phyloP scores from a whole-genome alignment of 2,113 vertebrate genomes.

The Chrysemys picta region DNA sequence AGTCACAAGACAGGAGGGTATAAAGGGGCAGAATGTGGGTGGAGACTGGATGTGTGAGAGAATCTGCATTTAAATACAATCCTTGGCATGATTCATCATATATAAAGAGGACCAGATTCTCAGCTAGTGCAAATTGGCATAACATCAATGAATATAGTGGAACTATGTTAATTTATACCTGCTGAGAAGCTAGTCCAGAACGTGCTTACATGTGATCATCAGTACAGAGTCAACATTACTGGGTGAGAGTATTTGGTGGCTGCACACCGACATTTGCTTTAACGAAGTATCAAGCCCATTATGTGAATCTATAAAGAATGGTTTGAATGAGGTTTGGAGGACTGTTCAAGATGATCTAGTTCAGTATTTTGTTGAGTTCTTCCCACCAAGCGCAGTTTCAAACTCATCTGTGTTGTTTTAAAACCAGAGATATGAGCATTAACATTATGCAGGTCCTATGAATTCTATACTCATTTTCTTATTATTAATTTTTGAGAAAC shows the following conservation, averaged over 20 bases:
- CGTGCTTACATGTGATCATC: not conserved
- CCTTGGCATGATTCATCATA: not conserved
- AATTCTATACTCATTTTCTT: not conserved
- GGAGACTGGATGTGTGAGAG: not conserved
- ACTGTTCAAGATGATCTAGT: accelerated
- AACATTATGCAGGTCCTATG: not conserved
- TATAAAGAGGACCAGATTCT: not conserved
- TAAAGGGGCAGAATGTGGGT: not conserved
- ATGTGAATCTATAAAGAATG: not conserved
- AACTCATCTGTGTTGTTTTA: accelerated
- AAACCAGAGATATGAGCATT: not conserved
- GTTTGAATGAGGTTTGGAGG: not conserved
- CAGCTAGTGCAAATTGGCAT: not conserved
- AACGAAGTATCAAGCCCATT: not conserved
- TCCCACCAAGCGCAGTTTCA: not conserved
- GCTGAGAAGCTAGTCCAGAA: accelerated
- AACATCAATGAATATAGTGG: not conserved
- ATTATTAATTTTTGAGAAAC: not conserved
- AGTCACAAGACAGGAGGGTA: not conserved
- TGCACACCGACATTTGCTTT: accelerated
- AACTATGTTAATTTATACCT: not conserved
- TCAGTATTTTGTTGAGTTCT: not conserved
- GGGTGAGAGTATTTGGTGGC: accelerated
- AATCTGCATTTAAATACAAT: not conserved
- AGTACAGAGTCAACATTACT: accelerated